Conservation (phyloP, 2,113 vertebrate species). For the Nothobranchius furzeri region DNA sequence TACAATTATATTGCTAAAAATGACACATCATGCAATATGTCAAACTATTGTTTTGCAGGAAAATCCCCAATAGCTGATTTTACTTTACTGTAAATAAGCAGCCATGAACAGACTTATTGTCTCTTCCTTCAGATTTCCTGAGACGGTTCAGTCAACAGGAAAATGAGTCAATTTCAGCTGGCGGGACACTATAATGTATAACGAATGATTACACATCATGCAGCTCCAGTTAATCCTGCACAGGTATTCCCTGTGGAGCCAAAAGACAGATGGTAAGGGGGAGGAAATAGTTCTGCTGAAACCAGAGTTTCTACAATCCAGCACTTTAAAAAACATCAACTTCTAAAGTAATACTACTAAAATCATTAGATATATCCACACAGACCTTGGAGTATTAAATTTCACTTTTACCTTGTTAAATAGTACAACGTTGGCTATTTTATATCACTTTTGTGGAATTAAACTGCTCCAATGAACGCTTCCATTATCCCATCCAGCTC, state of each 20-base stretch:
- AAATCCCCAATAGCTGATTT: constrained; percentile 38
- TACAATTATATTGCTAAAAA: not conserved
- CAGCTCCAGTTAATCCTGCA: constrained; percentile 70
- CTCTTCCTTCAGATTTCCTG: constrained; percentile 41
- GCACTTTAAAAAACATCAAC: constrained; percentile 36
- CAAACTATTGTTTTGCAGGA: constrained; percentile 35
- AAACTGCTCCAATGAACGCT: constrained; percentile 54
- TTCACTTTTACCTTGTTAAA: constrained; percentile 63
- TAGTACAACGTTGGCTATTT: constrained; percentile 53
- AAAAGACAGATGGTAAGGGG: constrained; percentile 71
- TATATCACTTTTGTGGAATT: constrained; percentile 48
- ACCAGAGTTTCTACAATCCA: constrained; percentile 50
- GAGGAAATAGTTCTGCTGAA: constrained; percentile 46
- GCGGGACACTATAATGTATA: constrained; percentile 75
- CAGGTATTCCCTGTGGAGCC: constrained; percentile 77
- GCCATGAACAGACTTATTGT: constrained; percentile 46
- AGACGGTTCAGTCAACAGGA: constrained; percentile 79
- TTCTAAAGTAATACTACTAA: constrained; percentile 57
- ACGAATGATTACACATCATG: constrained; percentile 77
- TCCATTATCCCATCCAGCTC: constrained; percentile 7
- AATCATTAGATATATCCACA: constrained; percentile 67
- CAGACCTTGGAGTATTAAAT: constrained; percentile 54
- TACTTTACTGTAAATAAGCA: constrained; percentile 20
- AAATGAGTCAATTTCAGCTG: constrained; percentile 76
- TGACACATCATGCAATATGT: constrained; percentile 8